phyloP scores from a whole-genome alignment of 92 coral and sea anemone genomes.

The Palythoa caribaeorum region DNA sequence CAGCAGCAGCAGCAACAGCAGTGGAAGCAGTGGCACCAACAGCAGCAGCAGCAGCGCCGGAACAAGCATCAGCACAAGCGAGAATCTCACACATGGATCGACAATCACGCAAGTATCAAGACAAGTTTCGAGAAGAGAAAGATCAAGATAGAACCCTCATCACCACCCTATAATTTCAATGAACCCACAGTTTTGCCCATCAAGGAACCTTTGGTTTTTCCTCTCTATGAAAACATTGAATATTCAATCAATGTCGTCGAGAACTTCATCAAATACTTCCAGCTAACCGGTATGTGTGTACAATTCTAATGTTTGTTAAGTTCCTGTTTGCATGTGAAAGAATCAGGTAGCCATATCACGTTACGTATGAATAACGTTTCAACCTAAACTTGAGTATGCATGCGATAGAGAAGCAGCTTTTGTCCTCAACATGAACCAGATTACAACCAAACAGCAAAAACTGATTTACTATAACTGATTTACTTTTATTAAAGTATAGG shows the following conservation, averaged over 20 bases:
- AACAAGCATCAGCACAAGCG: background rate
- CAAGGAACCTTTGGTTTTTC: conserved; percentile 18
- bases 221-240: conserved; percentile 67
- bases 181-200: conserved; percentile 21
- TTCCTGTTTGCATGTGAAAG: background rate
- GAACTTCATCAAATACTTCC: conserved; percentile 69
- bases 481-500: too few species aligned
- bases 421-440: too few species aligned
- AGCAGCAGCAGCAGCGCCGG: background rate
- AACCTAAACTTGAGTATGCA: too few species aligned
- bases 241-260: conserved; percentile 77
- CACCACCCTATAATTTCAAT: background rate
- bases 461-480: too few species aligned
- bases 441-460: too few species aligned
- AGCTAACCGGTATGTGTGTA: conserved; percentile 23
- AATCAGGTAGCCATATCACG: too few species aligned
- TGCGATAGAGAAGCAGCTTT: too few species aligned
- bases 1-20: background rate
- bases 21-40: background rate
- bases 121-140: conserved; percentile 9
- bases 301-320: background rate
- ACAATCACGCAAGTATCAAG: conserved; percentile 7
- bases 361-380: too few species aligned
- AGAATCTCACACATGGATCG: conserved; percentile 35
- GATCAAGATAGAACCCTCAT: conserved; percentile 26